A percentile compares a stretch with the other conserved stretches of the same genome.
Evolutionary conservation across 2,888 invertebrate species (phyloP).

Genomic region (Cinara cedri): DNA sequence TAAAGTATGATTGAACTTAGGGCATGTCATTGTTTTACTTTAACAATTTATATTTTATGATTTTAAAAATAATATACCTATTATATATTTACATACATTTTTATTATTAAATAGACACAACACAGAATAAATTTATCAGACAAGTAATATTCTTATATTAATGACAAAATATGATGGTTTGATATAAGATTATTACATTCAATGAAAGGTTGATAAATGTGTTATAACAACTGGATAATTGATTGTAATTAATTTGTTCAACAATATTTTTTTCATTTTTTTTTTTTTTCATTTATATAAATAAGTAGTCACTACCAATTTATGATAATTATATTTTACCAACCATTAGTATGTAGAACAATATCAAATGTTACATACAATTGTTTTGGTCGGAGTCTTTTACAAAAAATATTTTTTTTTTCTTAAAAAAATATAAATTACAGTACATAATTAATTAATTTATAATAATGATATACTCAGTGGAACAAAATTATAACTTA

Average conservation of each 20-base stretch:
- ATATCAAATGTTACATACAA: constrained; percentile 7
- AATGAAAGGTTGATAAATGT: constrained; percentile 1
- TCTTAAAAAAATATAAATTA: constrained; percentile 35
- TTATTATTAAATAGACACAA: constrained; percentile 14
- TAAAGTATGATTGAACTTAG: background rate
- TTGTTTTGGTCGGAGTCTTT: background rate
- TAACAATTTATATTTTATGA: background rate
- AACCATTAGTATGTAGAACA: constrained; percentile 17
- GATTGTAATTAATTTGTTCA: background rate
- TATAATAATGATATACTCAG: constrained; percentile 31
- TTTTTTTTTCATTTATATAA: background rate
- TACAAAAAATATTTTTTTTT: constrained; percentile 21
- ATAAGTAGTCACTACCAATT: constrained; percentile 4
- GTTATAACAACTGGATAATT: background rate
- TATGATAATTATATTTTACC: background rate
- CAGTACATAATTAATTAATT: constrained; percentile 34
- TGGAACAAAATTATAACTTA: constrained; percentile 33
- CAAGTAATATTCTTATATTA: constrained; percentile 12
- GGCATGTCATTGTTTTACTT: no score
- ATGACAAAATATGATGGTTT: constrained; percentile 8
- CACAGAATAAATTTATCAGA: constrained; percentile 15
- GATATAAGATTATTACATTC: constrained; percentile 8
- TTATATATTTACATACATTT: constrained; percentile 22
- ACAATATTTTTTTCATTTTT: background rate
- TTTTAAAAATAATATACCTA: background rate